These are phyloP conservation scores for Rhagonycha lutea DNA, from an alignment of 2,888 invertebrate genomes.

Conservation along the genomic window DNA sequence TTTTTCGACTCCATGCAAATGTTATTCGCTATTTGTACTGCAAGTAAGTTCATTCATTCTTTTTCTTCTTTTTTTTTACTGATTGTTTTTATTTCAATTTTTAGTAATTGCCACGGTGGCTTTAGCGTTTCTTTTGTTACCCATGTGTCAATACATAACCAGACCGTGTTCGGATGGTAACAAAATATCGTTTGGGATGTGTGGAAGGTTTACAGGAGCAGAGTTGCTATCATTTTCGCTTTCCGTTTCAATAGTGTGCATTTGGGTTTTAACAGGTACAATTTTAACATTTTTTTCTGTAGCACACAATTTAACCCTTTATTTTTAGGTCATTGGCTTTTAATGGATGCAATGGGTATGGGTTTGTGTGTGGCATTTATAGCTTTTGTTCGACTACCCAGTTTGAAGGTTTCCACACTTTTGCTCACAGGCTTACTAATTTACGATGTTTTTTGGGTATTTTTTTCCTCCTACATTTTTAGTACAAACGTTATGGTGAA, in stretches of 20 bases:
- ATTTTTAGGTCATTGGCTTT: slow-evolving; percentile 81
- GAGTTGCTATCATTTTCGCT: slow-evolving; percentile 92
- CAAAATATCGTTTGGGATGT: slow-evolving; percentile 86
- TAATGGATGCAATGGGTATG: slow-evolving; percentile 99
- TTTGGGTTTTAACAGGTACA: slow-evolving; percentile 90
- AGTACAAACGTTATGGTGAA: slow-evolving; percentile 99
- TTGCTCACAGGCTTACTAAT: slow-evolving; percentile 90
- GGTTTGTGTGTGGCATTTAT: slow-evolving; percentile 97
- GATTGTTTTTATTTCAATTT: slow-evolving; percentile 38
- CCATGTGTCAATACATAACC: slow-evolving; percentile 96
- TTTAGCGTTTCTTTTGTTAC: slow-evolving; percentile 91
- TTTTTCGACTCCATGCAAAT: slow-evolving; percentile 99
- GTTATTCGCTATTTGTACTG: slow-evolving; percentile 93
- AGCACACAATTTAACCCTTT: background rate
- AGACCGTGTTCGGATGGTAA: slow-evolving; percentile 82
- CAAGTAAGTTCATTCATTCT: slow-evolving; percentile 74
- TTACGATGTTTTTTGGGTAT: slow-evolving; percentile 99
- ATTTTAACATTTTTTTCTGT: background rate
- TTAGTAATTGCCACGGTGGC: slow-evolving; percentile 95
- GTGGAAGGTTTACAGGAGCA: slow-evolving; percentile 92
- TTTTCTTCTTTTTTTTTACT: slow-evolving; percentile 18
- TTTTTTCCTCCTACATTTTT: slow-evolving; percentile 97
- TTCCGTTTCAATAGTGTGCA: slow-evolving; percentile 91
- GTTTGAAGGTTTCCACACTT: slow-evolving; percentile 93
- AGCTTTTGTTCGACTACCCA: slow-evolving; percentile 93